Conservation (phyloP, 2,888 invertebrate genomes). For the Bellardia pandia region DNA sequence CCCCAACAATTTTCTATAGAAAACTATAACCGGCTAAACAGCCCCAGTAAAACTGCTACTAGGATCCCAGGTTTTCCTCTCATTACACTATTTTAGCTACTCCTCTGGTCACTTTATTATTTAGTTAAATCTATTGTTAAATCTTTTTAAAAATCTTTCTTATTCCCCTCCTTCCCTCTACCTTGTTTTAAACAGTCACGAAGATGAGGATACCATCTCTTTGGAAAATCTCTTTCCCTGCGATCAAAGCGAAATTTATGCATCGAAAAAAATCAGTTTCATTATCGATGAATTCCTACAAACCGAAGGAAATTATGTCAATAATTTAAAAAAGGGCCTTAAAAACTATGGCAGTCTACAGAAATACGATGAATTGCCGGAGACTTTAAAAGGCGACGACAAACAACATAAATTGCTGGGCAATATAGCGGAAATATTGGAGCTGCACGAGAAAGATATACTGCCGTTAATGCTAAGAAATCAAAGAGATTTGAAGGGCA, state of each 20-base stretch:
- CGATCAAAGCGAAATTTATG: constrained; percentile 82
- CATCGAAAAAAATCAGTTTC: constrained; percentile 82
- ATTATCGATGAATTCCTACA: constrained; percentile 84
- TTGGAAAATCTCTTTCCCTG: constrained; percentile 83
- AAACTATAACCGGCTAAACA: too few species aligned
- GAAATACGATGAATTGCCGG: constrained; percentile 78
- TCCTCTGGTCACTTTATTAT: background rate
- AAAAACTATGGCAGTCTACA: constrained; percentile 80
- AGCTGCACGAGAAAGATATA: constrained; percentile 88
- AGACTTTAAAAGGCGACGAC: constrained; percentile 77
- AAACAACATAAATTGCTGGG: constrained; percentile 88
- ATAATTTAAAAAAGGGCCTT: constrained; percentile 81
- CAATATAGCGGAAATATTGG: constrained; percentile 95
- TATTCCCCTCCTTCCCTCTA: background rate
- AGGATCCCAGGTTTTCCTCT: too few species aligned
- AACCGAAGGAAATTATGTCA: constrained; percentile 83
- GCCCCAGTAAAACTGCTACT: too few species aligned
- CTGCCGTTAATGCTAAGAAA: constrained; percentile 82
- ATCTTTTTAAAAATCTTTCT: background rate
- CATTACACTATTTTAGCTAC: too few species aligned
- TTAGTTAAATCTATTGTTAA: background rate
- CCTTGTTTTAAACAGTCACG: constrained; percentile 77
- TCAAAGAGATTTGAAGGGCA: constrained; percentile 81
- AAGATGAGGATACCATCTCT: constrained; percentile 82
- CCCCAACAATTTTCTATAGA: background rate